Evolutionary conservation across 2,888 invertebrate genomes (phyloP).

Genomic region (Pseudanteris insignis): DNA sequence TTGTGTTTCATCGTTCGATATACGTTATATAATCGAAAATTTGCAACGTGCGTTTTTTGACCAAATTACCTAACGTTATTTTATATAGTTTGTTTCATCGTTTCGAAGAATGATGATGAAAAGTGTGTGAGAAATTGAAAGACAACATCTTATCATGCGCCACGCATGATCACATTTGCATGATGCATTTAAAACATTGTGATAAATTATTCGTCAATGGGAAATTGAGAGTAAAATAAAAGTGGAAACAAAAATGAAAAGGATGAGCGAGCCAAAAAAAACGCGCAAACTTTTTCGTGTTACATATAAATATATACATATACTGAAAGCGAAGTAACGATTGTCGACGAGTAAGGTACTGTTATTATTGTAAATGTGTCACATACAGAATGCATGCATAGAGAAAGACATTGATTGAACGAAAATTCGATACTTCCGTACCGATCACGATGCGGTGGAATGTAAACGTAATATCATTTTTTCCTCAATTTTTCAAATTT

Average conservation of each 20-base stretch:
- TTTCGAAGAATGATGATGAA: too few relatives aligned
- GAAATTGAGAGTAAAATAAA: conserved; percentile 18
- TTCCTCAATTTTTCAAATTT: too few relatives aligned
- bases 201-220: conserved; percentile 46
- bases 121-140: background rate
- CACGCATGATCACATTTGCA: conserved; percentile 35
- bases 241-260: conserved; percentile 9
- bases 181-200: conserved; percentile 50
- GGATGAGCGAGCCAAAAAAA: conserved; percentile 28
- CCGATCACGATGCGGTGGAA: conserved; percentile 59
- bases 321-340: conserved; percentile 44
- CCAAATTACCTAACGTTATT: too few relatives aligned
- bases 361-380: conserved; percentile 65
- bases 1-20: too few relatives aligned
- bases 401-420: conserved; percentile 51
- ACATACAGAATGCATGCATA: conserved; percentile 55
- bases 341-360: conserved; percentile 57
- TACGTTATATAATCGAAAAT: too few relatives aligned
- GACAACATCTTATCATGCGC: conserved; percentile 25
- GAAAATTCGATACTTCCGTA: conserved; percentile 64
- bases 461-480: conserved; percentile 39
- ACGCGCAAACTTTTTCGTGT: conserved; percentile 52
- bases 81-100: background rate
- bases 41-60: too few relatives aligned
- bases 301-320: conserved; percentile 54